Evolutionary conservation across 37 sponge, comb jelly and placozoan species (phyloP).

Genomic region (Theonella swinhoei): DNA sequence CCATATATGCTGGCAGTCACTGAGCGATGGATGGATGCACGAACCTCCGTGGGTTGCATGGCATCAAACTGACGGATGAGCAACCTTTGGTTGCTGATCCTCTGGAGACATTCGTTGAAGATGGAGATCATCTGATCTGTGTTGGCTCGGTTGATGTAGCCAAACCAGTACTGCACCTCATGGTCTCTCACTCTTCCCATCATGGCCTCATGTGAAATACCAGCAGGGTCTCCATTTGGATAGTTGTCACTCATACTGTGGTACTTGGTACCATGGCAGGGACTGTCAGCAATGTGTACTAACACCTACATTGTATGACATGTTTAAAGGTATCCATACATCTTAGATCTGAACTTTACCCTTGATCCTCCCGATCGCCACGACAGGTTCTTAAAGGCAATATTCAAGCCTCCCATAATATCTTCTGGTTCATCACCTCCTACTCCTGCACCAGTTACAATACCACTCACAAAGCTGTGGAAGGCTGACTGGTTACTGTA

Average conservation of each 20-base stretch:
- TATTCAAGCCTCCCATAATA: constrained; percentile 75
- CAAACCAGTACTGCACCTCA: constrained; percentile 82
- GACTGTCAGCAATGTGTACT: constrained; percentile 80
- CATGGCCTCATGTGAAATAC: constrained; percentile 73
- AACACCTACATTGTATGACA: too few species aligned
- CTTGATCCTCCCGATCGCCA: constrained; percentile 56
- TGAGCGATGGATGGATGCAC: constrained; percentile 48
- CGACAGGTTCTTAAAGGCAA: constrained; percentile 32
- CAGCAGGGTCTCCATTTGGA: constrained; percentile 74
- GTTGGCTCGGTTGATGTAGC: constrained; percentile 51
- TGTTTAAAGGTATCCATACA: too few species aligned
- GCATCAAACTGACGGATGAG: constrained; percentile 75
- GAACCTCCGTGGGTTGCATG: constrained; percentile 34
- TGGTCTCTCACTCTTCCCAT: constrained; percentile 48
- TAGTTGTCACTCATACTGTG: constrained; percentile 55
- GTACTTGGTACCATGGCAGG: constrained; percentile 78
- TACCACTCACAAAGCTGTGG: constrained; percentile 60
- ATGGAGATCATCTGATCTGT: constrained; percentile 81
- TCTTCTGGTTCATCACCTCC: constrained; percentile 82
- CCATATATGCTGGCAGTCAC: constrained; percentile 53
- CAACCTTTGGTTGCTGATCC: constrained; percentile 45
- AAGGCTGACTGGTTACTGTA: constrained; percentile 23
- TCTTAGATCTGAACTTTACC: constrained; percentile 37
- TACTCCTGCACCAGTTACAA: constrained; percentile 61
- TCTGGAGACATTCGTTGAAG: constrained; percentile 60